A percentile compares a stretch with the other conserved stretches of the same genome.
phyloP scores from a whole-genome alignment of 1,140 invertebrate genomes.

The Centruroides sculpturatus region DNA sequence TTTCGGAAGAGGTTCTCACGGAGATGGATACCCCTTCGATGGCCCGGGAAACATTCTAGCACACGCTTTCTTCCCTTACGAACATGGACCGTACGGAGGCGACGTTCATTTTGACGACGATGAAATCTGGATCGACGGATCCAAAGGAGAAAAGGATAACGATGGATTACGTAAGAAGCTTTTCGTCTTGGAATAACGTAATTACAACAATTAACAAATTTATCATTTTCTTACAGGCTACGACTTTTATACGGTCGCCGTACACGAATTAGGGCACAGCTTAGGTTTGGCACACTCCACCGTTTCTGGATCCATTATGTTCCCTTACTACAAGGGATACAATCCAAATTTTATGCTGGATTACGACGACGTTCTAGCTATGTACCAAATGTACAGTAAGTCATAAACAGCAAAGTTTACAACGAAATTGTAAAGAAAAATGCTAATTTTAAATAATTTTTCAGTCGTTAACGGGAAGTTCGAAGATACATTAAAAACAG shows the following conservation, averaged over 20 bases:
- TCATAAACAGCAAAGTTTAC: not conserved
- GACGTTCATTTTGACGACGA: slow-evolving; percentile 75
- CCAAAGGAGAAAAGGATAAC: slow-evolving; percentile 31
- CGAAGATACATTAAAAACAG: too few species aligned
- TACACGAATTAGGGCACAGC: slow-evolving; percentile 38
- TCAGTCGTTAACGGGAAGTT: too few species aligned
- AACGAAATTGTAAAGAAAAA: not conserved
- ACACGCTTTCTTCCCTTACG: slow-evolving; percentile 71
- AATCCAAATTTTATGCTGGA: slow-evolving; percentile 24
- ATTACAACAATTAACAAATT: too few species aligned
- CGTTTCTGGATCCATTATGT: slow-evolving; percentile 32
- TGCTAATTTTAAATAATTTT: too few species aligned
- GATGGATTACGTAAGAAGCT: slow-evolving; percentile 18
- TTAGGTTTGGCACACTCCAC: slow-evolving; percentile 35
- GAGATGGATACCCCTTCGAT: slow-evolving; percentile 44
- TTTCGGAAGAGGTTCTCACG: slow-evolving; percentile 62
- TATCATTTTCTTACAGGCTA: not conserved
- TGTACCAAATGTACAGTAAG: slow-evolving; percentile 14
- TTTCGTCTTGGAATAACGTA: not conserved
- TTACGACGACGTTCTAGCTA: slow-evolving; percentile 22
- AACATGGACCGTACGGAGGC: slow-evolving; percentile 58
- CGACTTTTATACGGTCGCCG: slow-evolving; percentile 24
- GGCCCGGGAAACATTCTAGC: slow-evolving; percentile 47
- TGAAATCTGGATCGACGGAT: slow-evolving; percentile 16
- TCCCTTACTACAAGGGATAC: slow-evolving; percentile 36